phyloP scores from a whole-genome alignment of 2,888 invertebrate genomes.

The Brachyptera putata region DNA sequence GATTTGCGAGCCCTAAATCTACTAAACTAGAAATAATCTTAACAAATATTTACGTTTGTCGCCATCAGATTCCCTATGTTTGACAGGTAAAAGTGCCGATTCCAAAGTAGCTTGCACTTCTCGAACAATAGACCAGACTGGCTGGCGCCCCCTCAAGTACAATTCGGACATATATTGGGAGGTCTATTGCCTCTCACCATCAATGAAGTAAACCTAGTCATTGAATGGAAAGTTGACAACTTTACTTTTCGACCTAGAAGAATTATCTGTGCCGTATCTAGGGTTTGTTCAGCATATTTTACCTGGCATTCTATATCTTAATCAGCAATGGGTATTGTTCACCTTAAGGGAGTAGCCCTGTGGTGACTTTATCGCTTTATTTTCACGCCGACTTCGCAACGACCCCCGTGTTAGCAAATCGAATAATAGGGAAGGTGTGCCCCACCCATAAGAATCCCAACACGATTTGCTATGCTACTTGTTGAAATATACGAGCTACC shows the following conservation, averaged over 20 bases:
- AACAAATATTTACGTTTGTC: constrained; percentile 12
- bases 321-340: neutral
- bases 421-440: neutral
- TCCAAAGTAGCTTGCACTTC: neutral
- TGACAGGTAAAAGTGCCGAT: neutral
- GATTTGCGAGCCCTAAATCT: constrained; percentile 9
- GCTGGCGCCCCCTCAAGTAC: neutral
- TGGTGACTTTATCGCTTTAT: neutral
- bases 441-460: neutral
- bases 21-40: constrained; percentile 7
- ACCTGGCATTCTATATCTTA: neutral
- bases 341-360: constrained; percentile 4
- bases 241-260: too few relatives aligned
- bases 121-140: neutral
- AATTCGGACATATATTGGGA: neutral
- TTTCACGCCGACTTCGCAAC: neutral
- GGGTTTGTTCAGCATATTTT: neutral
- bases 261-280: too few relatives aligned
- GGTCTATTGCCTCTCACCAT: constrained; percentile 9
- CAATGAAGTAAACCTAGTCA: neutral
- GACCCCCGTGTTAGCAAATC: neutral
- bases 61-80: constrained; percentile 6
- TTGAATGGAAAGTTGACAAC: constrained; percentile 10
- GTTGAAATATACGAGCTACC: too few relatives aligned
- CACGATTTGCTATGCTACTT: constrained; percentile 5